Base-by-base conservation (phyloP, 2,113 vertebrate species). In the Melospiza georgiana region DNA sequence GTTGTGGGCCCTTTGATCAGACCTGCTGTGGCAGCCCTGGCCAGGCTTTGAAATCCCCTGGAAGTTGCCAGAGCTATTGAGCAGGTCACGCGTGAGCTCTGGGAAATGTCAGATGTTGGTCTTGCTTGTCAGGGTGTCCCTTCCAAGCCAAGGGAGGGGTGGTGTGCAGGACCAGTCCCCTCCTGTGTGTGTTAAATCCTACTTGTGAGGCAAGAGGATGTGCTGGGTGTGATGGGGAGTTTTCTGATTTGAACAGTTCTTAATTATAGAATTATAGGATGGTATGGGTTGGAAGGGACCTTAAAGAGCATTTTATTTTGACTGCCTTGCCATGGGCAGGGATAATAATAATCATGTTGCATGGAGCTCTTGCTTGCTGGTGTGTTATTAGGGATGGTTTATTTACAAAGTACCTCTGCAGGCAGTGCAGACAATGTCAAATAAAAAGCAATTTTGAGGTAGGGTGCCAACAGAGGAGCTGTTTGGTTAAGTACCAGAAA, bases 61-160 rank as follows among this genome's bases (percentile, higher is more conserved):
- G 61, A 58, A 24, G 18, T 81, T 74, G 28, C 43, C 0, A 2
- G 69, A 82, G 28, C 35, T 66, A 12, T 48, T 4, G 7, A 90
- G 61, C 1, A 6, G 51, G 33, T 83, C 8, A 4, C 0, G 0
- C 30, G 17, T 59, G 30, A 81, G 43, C 54, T 4, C 10, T 63
- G 66, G 41, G 39, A 52, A 77, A 41, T 1, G 0, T 61, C 44
- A 75, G 58, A 43, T 0, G 0, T 57, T 43, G 30, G 37, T 52
- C 59, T 24, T 69, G 14, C 48, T 33, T 35, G 41, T 73, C 49
- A 22, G 21, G 44, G 46, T 41, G 18, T 86, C 51, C 69, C n/a
- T 88, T 76, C 65, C 84, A 58, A 67, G 49, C 48, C 52, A 54
- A 57, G 48, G 67, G 11, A 4, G 6, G 1, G 5, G 14, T 41